Conservation (phyloP, 2,113 vertebrate genomes). For the Phalacrocorax carbo region DNA sequence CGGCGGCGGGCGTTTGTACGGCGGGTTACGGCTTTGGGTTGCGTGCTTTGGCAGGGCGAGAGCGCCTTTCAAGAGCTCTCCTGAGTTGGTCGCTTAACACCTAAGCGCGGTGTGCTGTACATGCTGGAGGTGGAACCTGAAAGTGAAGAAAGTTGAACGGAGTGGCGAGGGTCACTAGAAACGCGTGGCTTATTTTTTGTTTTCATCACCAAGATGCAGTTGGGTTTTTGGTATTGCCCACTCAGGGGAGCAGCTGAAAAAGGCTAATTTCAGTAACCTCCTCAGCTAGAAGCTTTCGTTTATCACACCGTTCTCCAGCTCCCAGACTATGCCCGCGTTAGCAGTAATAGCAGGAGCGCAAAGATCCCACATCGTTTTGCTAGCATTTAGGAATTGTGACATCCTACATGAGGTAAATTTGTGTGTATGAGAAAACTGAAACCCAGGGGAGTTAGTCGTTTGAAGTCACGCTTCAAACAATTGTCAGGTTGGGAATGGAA, state of each 20-base stretch:
- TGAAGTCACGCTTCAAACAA: background rate
- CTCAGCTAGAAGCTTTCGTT: background rate
- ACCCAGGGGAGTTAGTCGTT: background rate
- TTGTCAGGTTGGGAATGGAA: background rate
- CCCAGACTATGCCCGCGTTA: background rate
- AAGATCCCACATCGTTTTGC: background rate
- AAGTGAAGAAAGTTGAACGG: background rate
- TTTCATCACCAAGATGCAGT: background rate
- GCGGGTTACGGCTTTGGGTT: background rate
- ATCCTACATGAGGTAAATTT: background rate
- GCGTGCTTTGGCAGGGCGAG: background rate
- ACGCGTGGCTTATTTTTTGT: fast-evolving
- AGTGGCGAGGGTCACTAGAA: background rate
- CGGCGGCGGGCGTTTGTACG: background rate
- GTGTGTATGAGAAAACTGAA: background rate
- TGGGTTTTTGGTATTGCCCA: background rate
- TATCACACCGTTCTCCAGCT: background rate
- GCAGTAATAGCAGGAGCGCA: background rate
- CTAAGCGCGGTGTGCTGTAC: fast-evolving
- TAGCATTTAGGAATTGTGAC: background rate
- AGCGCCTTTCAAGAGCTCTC: background rate
- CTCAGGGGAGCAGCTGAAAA: background rate
- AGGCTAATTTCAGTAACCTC: background rate
- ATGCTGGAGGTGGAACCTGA: background rate
- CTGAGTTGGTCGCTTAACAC: background rate